Conservation (phyloP, 2,797 vertebrate genomes). For the Chloroceryle inda region DNA sequence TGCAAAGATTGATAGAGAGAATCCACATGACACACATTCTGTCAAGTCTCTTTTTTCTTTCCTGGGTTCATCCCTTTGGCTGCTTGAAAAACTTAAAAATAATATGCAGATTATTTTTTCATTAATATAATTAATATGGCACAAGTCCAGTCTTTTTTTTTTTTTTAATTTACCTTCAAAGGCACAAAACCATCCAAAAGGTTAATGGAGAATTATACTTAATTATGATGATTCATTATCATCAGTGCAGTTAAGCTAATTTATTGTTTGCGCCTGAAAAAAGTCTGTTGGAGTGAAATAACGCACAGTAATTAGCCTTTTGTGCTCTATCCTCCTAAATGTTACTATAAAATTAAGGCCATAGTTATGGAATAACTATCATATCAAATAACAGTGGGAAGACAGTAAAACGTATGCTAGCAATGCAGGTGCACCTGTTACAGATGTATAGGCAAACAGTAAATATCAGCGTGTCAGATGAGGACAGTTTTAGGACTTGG, state of each 20-base stretch:
- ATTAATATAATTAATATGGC: slow-evolving; percentile 76
- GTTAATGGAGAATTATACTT: slow-evolving; percentile 84
- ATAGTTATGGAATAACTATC: slow-evolving; percentile 57
- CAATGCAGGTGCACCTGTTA: slow-evolving; percentile 81
- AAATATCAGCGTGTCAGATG: slow-evolving; percentile 85
- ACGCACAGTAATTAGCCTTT: slow-evolving; percentile 79
- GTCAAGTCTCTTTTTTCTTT: slow-evolving; percentile 42
- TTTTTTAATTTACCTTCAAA: slow-evolving; percentile 73
- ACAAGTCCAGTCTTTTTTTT: slow-evolving; percentile 59
- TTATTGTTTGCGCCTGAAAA: slow-evolving; percentile 78
- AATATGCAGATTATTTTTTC: slow-evolving; percentile 70
- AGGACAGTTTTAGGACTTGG: slow-evolving; percentile 80
- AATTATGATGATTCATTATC: slow-evolving; percentile 84
- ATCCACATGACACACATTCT: slow-evolving; percentile 58
- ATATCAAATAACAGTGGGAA: slow-evolving; percentile 40
- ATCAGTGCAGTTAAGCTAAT: slow-evolving; percentile 79
- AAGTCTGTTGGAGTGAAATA: slow-evolving; percentile 77
- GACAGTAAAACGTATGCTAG: slow-evolving; percentile 17
- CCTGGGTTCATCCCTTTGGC: not conserved
- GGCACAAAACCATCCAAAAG: slow-evolving; percentile 76
- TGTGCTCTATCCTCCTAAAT: slow-evolving; percentile 75
- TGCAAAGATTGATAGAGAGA: slow-evolving; percentile 72
- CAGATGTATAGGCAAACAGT: slow-evolving; percentile 81
- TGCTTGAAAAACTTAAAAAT: slow-evolving; percentile 68
- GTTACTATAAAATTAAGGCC: slow-evolving; percentile 68